Percentiles rank a stretch among this genome's conserved stretches.
Conservation (phyloP, 1,140 invertebrate species). For the Potamilus streckersoni region DNA sequence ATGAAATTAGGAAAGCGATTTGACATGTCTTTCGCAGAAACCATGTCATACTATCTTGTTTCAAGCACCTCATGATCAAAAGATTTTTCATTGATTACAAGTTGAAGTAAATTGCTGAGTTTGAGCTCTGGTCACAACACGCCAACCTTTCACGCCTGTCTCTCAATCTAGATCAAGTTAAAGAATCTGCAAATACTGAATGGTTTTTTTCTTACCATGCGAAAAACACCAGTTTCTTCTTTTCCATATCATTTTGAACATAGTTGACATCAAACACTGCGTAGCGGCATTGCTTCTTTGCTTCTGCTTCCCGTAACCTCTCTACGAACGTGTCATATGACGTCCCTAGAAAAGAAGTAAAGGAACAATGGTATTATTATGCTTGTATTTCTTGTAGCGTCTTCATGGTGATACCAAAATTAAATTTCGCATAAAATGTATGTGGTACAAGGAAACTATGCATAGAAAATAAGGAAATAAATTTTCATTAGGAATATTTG, state of each 20-base stretch:
- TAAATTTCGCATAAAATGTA: background rate
- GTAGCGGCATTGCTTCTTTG: constrained; percentile 40
- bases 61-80: no score
- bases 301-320: constrained; percentile 36
- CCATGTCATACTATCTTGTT: no score
- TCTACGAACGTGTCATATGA: constrained; percentile 41
- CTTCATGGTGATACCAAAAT: no score
- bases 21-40: no score
- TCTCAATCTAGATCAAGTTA: background rate
- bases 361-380: no score
- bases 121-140: no score
- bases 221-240: constrained; percentile 45
- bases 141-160: no score
- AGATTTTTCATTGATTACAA: no score
- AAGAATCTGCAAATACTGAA: background rate
- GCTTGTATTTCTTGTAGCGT: no score
- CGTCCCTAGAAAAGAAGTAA: constrained; percentile 27
- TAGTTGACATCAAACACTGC: constrained; percentile 43
- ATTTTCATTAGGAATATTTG: background rate
- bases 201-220: constrained; percentile 32
- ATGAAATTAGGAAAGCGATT: no score
- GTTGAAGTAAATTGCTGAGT: no score
- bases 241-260: constrained; percentile 34
- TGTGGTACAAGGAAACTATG: background rate
- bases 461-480: background rate